Evolutionary conservation across 2,797 vertebrate genomes (phyloP), one percentile per base, ranked within the genome.

Genomic region (Amphiprion clarkii): DNA sequence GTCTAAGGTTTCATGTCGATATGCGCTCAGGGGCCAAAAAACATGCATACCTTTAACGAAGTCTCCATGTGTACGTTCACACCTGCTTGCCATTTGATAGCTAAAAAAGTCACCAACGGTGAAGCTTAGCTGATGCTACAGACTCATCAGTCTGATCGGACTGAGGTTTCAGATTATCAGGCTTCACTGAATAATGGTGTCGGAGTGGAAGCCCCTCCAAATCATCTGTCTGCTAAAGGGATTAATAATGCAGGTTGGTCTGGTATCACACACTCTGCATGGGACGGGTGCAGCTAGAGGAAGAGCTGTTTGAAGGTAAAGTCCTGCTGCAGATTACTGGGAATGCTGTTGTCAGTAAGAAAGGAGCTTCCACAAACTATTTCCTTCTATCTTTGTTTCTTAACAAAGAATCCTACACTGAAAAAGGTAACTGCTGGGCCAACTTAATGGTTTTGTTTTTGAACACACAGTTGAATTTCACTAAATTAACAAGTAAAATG

Each of bases 221-320:
- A 77, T 89, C 85, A 82, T 71, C 84, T 65, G 79, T 85, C 87
- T 85, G 82, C 76, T 67, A n/a, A 65, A 65, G 57, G 55, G 84
- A 93, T 95, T 72, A 95, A 94, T 94, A 93, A 95, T 94, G 87
- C 82, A 94, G 74, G 52, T 71, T 81, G 57, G 36, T 71, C 81
- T 83, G 76, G 85, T 78, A 87, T 89, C 88, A 74, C 65, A 86
- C 79, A 78, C 80, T 74, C 40, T 58, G 60, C 62, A 21, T 63
- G 71, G 74, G 83, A 85, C 39, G 74, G n/a, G 17, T 57, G 54
- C 40, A 14, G 58, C 55, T 52, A 55, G 9, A 63, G 60, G 42
- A 31, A 82, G 58, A 70, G 55, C 61, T 6, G 54, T 59, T 66
- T 74, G 57, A 76, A 66, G 77, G 67, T 55, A 9, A n/a, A 68